Conservation (phyloP, 92 coral and sea anemone species). For the Umimayanthus chanpuru region DNA sequence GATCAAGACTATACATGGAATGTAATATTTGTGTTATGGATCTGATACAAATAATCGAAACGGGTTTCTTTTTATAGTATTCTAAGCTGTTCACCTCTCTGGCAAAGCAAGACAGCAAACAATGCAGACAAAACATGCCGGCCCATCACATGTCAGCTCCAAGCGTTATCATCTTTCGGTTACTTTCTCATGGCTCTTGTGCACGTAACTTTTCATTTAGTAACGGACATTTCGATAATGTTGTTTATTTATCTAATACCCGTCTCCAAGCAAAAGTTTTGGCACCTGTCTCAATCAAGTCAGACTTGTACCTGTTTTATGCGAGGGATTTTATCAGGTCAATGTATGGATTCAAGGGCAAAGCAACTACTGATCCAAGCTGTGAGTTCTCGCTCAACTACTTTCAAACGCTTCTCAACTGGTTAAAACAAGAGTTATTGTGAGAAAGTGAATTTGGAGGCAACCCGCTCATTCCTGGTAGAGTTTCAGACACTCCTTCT, state of each 20-base stretch:
- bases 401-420: background rate
- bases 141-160: constrained; percentile 44
- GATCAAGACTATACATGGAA: background rate
- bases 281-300: constrained; percentile 1
- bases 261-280: background rate
- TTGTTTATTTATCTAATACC: constrained; percentile 1
- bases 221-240: background rate
- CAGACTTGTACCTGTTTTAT: background rate
- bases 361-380: background rate
- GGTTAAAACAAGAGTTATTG: too few species aligned
- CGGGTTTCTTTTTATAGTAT: background rate
- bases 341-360: background rate
- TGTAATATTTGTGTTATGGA: background rate
- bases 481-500: too few species aligned
- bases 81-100: constrained; percentile 6
- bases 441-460: too few species aligned
- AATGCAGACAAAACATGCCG: constrained; percentile 22
- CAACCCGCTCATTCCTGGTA: too few species aligned
- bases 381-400: too few species aligned
- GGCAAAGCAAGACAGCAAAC: background rate
- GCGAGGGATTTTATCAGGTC: background rate
- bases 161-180: background rate
- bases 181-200: background rate
- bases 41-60: background rate
- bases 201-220: background rate